Conservation (phyloP, 2,797 vertebrate species). For the Syndactyla subalaris region DNA sequence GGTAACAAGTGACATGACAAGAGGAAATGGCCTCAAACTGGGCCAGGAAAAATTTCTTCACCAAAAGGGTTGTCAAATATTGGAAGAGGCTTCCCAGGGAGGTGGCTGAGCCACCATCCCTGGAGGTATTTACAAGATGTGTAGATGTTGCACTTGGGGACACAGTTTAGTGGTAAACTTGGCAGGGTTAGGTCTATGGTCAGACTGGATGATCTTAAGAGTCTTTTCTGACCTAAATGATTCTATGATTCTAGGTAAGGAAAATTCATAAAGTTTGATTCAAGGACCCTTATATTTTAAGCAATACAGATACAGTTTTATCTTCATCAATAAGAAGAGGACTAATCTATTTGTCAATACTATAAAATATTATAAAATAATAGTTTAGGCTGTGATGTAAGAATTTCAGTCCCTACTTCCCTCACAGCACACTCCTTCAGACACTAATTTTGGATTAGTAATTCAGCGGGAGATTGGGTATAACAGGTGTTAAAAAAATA, state of each 20-base stretch:
- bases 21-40: neutral
- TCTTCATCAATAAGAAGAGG: neutral
- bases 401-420: neutral
- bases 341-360: neutral
- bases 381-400: neutral
- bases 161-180: neutral
- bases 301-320: neutral
- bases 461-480: neutral
- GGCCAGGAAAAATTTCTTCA: neutral
- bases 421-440: neutral
- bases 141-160: neutral
- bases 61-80: neutral
- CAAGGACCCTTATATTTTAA: neutral
- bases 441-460: neutral
- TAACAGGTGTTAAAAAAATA: neutral
- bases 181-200: neutral
- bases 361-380: neutral
- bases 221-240: neutral
- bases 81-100: neutral
- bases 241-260: neutral
- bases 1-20: neutral
- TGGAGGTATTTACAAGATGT: rapidly evolving
- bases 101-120: neutral
- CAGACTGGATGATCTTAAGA: neutral
- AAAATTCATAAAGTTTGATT: neutral